Evolutionary conservation across 1,140 invertebrate genomes (phyloP).

Genomic region (Zaprionus ornatus): DNA sequence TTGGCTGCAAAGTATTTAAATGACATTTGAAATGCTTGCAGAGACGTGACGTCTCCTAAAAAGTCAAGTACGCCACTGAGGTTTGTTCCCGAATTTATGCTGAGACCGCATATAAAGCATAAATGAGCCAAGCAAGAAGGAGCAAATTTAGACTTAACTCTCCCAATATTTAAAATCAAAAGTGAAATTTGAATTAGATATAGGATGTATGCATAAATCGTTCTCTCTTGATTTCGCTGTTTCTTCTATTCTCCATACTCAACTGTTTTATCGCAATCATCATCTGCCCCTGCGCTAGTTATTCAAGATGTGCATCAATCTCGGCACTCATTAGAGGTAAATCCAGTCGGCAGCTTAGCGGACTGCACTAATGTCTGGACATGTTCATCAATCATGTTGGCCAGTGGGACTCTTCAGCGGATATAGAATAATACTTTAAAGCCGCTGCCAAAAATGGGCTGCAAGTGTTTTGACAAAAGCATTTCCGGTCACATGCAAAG

Average conservation of each 20-base stretch:
- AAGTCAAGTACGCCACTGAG: slow-evolving; percentile 23
- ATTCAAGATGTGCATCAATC: slow-evolving; percentile 50
- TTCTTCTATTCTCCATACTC: neutral
- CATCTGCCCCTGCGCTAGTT: neutral
- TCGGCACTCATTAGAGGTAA: slow-evolving; percentile 59
- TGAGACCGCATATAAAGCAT: slow-evolving; percentile 70
- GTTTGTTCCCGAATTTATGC: slow-evolving; percentile 37
- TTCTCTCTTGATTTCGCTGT: too few species aligned
- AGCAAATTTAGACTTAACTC: neutral
- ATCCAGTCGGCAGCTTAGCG: slow-evolving; percentile 33
- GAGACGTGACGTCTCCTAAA: slow-evolving; percentile 32
- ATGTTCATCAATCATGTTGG: slow-evolving; percentile 65
- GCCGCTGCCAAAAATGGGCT: slow-evolving; percentile 44
- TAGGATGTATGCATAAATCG: too few species aligned
- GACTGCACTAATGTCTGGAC: slow-evolving; percentile 33
- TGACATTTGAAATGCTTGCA: slow-evolving; percentile 66
- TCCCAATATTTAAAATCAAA: neutral
- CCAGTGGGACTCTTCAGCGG: slow-evolving; percentile 23
- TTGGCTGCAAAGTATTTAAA: slow-evolving; percentile 71
- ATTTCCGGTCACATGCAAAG: slow-evolving; percentile 70
- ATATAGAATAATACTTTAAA: slow-evolving; percentile 59
- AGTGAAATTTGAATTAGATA: too few species aligned
- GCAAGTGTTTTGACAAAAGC: slow-evolving; percentile 72
- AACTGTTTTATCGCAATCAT: neutral
- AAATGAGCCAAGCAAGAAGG: neutral